These are phyloP conservation scores for Carassius auratus DNA, from an alignment of 2,113 vertebrate species.

Conservation along the genomic window DNA sequence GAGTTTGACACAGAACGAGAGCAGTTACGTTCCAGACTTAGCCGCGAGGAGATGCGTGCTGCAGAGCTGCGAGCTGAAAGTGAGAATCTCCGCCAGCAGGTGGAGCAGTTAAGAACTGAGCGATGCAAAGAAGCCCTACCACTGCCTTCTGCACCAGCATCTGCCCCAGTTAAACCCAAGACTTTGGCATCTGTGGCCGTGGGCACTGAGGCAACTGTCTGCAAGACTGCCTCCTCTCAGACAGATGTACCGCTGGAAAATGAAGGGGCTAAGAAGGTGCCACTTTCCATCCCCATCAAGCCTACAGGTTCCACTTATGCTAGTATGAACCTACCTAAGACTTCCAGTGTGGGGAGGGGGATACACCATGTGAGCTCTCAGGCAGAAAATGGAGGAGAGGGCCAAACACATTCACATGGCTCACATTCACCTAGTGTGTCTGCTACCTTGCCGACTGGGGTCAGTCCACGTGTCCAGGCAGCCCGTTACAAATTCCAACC, in stretches of 20 bases:
- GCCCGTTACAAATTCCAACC: slow-evolving; percentile 94
- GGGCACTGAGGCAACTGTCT: slow-evolving; percentile 80
- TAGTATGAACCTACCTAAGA: slow-evolving; percentile 81
- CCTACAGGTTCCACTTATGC: slow-evolving; percentile 78
- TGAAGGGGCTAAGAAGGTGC: slow-evolving; percentile 84
- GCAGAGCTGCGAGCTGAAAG: slow-evolving; percentile 84
- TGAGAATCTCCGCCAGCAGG: slow-evolving; percentile 86
- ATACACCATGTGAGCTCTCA: slow-evolving; percentile 79
- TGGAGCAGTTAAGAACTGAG: slow-evolving; percentile 89
- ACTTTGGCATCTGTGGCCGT: slow-evolving; percentile 78
- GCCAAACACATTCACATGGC: slow-evolving; percentile 66
- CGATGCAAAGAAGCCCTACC: slow-evolving; percentile 71
- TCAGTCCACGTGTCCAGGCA: slow-evolving; percentile 91
- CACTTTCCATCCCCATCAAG: slow-evolving; percentile 84
- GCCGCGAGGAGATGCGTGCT: slow-evolving; percentile 84
- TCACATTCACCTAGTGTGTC: slow-evolving; percentile 77
- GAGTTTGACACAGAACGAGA: slow-evolving; percentile 95
- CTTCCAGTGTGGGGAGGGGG: slow-evolving; percentile 74
- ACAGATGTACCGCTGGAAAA: slow-evolving; percentile 75
- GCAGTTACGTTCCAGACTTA: slow-evolving; percentile 89
- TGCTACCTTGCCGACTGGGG: slow-evolving; percentile 76
- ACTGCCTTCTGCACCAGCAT: slow-evolving; percentile 44
- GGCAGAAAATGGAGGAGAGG: slow-evolving; percentile 86
- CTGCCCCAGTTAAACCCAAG: slow-evolving; percentile 72
- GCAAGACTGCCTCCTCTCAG: slow-evolving; percentile 84